Conservation (phyloP, 92 coral and sea anemone species). For the Zoanthus solanderi region DNA sequence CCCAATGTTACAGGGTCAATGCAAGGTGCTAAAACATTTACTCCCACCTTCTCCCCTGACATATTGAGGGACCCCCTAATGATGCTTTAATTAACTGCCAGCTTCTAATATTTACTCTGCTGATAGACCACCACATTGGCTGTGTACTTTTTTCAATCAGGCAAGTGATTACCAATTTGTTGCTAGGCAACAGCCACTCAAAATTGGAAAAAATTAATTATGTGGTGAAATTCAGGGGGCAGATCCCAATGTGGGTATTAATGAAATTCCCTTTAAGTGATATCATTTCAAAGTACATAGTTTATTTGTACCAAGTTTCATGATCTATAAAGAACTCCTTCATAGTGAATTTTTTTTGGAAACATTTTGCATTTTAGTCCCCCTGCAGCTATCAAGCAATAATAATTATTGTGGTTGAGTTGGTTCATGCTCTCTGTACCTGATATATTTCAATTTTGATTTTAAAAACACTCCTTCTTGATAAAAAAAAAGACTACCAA, state of each 20-base stretch:
- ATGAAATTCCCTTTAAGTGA: not conserved
- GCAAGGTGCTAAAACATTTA: conserved; percentile 1
- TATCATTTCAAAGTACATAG: conserved; percentile 22
- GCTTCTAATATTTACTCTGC: conserved; percentile 26
- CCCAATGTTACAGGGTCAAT: not conserved
- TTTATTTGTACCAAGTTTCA: conserved; percentile 27
- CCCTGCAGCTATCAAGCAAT: conserved; percentile 9
- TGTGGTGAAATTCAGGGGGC: conserved; percentile 11
- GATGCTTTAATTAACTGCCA: conserved; percentile 17
- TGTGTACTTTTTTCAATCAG: conserved; percentile 7
- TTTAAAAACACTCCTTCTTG: conserved; percentile 1
- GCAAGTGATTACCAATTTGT: conserved; percentile 11
- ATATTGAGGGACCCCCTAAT: not conserved
- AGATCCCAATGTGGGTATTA: conserved; percentile 14
- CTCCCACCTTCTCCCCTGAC: not conserved
- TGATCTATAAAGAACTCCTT: conserved; percentile 14
- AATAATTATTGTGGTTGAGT: not conserved
- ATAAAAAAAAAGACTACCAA: not conserved
- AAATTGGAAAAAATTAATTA: not conserved
- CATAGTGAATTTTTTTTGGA: not conserved
- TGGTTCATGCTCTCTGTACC: not conserved
- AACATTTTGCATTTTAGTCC: conserved; percentile 3
- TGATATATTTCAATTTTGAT: not conserved
- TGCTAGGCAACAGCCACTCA: conserved; percentile 23
- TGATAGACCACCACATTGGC: conserved; percentile 19